Evolutionary conservation across 2,113 vertebrate genomes (phyloP), one percentile per base, ranked within the genome.

Genomic region (Burhinus oedicnemus): DNA sequence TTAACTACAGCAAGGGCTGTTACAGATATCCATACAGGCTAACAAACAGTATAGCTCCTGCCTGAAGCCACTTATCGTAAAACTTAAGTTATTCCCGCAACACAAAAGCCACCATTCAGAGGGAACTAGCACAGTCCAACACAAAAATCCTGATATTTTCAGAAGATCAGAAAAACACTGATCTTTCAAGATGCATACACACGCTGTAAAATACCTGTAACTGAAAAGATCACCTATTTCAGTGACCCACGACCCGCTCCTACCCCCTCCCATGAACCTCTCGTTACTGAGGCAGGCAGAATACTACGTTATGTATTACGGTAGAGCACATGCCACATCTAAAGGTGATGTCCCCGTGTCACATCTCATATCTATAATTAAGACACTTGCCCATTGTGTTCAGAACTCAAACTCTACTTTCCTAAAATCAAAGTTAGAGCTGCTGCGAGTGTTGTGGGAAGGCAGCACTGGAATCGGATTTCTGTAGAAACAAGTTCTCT

Each of bases 281-380:
- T 47, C 75, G 23, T 38, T 18, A 40, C 44, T 3, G 8, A 32
- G 49, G 85, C 70, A 66, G 61, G 55, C 15, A 26, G 21, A 38
- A 38, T 5, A 15, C 22, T 11, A 18, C 54, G 8, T 47, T 11
- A 5, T 0, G 6, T 4, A 9, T 42, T 9, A 40, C 17, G 6
- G 55, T 7, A 54, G 25, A 52, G 44, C 71, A 62, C 34, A 3
- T 12, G 57, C 36, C 25, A 2, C 4, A 23, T 15, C 74, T 68
- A 22, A 36, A 84, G 65, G 54, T 54, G 47, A 58, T 49, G 64
- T 29, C n/a, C 75, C 55, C 44, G 13, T 18, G 38, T 61, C 64
- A 34, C 60, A 57, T 34, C 55, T 75, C 25, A 0, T n/a, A 21
- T 19, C 61, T 70, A 3, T 32, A 75, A 82, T 45, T 64, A 60